Evolutionary conservation across 2,113 vertebrate species (phyloP).

Genomic region (Cyanocitta stelleri): DNA sequence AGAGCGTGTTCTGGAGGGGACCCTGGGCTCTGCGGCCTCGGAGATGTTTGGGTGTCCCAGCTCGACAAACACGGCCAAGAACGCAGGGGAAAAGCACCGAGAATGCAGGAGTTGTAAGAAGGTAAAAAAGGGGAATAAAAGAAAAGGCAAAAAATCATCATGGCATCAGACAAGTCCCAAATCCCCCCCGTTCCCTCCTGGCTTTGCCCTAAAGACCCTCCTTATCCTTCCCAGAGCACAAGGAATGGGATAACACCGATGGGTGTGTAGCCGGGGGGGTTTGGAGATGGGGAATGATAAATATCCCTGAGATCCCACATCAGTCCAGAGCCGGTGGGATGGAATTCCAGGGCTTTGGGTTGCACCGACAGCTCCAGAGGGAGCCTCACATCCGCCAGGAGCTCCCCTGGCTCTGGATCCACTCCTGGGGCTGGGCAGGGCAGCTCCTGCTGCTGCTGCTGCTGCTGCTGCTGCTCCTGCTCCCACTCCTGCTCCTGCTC

Average conservation of each 20-base stretch:
- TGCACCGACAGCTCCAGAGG: neutral
- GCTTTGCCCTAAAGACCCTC: neutral
- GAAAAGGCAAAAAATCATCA: too few species aligned
- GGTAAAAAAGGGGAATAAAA: too few species aligned
- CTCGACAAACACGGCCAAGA: too few species aligned
- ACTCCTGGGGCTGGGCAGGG: fast-evolving
- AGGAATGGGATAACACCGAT: neutral
- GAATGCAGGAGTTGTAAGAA: too few species aligned
- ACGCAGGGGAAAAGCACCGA: too few species aligned
- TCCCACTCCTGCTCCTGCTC: too few species aligned
- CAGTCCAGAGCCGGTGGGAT: neutral
- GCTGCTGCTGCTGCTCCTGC: too few species aligned
- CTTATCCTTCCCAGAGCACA: neutral
- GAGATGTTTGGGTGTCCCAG: too few species aligned
- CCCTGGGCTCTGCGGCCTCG: too few species aligned
- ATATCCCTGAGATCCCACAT: too few species aligned
- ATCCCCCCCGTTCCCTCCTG: neutral
- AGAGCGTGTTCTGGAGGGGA: too few species aligned
- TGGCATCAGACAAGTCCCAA: neutral
- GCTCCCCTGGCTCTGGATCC: neutral
- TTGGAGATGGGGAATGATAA: neutral
- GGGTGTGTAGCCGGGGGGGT: too few species aligned
- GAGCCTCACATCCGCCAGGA: fast-evolving
- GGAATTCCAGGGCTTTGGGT: fast-evolving
- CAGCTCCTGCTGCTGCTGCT: neutral